Percentiles rank a stretch among this genome's conserved stretches.
phyloP scores from a whole-genome alignment of 2,113 vertebrate species.

The Pseudolaguvia tuberculata region DNA sequence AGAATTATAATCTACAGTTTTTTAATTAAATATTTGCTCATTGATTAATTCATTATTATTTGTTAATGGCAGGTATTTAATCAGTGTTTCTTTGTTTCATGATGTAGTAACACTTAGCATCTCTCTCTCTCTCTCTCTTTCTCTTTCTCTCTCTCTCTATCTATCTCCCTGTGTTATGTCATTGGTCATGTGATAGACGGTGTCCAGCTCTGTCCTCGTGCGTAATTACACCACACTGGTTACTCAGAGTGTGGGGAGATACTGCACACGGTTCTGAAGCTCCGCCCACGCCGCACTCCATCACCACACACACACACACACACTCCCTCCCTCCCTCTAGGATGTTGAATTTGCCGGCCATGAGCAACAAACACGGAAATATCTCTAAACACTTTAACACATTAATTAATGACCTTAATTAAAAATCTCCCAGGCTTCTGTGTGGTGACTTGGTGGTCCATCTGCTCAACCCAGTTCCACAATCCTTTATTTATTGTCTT shows the following conservation, averaged over 20 bases:
- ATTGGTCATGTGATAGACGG: constrained; percentile 41
- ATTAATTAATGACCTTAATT: constrained; percentile 34
- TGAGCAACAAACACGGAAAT: neutral
- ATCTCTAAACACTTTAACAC: neutral
- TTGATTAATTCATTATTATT: too few species aligned
- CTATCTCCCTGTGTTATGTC: constrained; percentile 41
- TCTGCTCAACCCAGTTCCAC: neutral
- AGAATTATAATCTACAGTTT: too few species aligned
- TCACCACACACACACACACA: constrained; percentile 1
- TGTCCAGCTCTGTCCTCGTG: constrained; percentile 47
- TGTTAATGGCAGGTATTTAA: too few species aligned
- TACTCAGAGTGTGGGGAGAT: constrained; percentile 53
- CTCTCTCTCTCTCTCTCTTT: constrained; percentile 44
- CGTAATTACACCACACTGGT: constrained; percentile 49
- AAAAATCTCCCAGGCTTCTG: constrained; percentile 1
- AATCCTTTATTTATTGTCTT: too few species aligned
- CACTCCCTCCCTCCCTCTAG: neutral
- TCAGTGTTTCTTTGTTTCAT: too few species aligned
- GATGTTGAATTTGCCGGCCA: constrained; percentile 8
- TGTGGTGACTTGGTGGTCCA: constrained; percentile 46
- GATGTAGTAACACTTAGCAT: neutral
- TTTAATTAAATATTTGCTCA: too few species aligned
- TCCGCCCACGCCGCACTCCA: neutral
- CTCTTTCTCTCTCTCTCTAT: constrained; percentile 27
- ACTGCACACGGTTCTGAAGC: constrained; percentile 58